Conservation (phyloP, 2,888 invertebrate genomes). For the Ennomos quercinarius region DNA sequence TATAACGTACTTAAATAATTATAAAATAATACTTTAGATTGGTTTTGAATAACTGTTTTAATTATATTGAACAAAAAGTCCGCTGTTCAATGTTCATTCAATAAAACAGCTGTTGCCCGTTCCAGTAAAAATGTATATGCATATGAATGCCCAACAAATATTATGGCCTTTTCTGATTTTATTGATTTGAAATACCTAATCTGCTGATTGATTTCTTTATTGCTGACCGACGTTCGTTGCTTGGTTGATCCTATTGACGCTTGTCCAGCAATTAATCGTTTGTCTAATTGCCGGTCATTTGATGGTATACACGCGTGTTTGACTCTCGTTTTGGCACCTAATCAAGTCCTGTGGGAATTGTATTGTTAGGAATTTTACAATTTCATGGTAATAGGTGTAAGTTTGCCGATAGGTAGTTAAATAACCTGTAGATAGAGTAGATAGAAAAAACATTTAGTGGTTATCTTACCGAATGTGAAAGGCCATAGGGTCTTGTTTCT, state of each 20-base stretch:
- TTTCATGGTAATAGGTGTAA: slow-evolving; percentile 46
- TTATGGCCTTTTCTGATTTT: slow-evolving; percentile 79
- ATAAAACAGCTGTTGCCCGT: slow-evolving; percentile 28
- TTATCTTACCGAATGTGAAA: no score
- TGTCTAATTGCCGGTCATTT: slow-evolving; percentile 75
- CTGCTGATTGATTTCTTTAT: slow-evolving; percentile 85
- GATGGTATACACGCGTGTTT: slow-evolving; percentile 75
- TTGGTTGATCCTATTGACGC: slow-evolving; percentile 75
- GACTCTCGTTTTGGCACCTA: slow-evolving; percentile 78
- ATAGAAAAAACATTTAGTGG: no score
- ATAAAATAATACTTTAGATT: no score
- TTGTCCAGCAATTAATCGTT: slow-evolving; percentile 77
- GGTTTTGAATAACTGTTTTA: no score
- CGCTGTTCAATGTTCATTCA: no score
- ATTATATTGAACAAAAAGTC: no score
- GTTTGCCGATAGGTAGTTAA: not conserved
- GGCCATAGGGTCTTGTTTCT: no score
- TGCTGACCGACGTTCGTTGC: slow-evolving; percentile 69
- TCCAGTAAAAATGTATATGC: slow-evolving; percentile 55
- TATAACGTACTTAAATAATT: no score
- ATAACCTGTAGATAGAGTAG: no score
- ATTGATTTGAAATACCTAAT: slow-evolving; percentile 85
- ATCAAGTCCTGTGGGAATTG: slow-evolving; percentile 76
- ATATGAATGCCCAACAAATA: slow-evolving; percentile 59
- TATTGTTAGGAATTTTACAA: slow-evolving; percentile 46